Evolutionary conservation across 92 coral and sea anemone species (phyloP).

Genomic region (Actinernus sp.): DNA sequence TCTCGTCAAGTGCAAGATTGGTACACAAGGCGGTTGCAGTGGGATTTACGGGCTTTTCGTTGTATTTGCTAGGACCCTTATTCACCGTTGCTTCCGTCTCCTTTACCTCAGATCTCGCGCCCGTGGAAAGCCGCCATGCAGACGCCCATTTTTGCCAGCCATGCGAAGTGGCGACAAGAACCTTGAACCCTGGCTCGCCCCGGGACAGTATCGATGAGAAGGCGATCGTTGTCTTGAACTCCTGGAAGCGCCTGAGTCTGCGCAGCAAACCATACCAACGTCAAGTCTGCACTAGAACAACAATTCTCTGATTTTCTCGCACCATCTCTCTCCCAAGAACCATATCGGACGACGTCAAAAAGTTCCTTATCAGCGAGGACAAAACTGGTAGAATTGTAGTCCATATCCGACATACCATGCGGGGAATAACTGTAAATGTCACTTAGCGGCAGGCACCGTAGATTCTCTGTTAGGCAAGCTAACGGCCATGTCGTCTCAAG

Average conservation of each 20-base stretch:
- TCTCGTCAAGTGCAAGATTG: background rate
- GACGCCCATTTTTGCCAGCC: conserved; percentile 33
- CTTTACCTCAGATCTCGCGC: background rate
- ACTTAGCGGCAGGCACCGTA: conserved; percentile 22
- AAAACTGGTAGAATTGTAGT: conserved; percentile 6
- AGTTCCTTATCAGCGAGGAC: conserved; percentile 8
- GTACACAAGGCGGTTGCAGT: conserved; percentile 6
- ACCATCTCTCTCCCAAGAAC: conserved; percentile 9
- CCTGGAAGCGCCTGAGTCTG: background rate
- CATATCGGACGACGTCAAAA: conserved; percentile 1
- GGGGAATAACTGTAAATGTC: conserved; percentile 11
- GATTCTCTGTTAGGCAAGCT: conserved; percentile 1
- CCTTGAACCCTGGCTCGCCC: background rate
- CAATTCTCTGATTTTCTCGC: conserved; percentile 24
- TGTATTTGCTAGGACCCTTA: conserved; percentile 6
- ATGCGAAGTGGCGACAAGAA: conserved; percentile 3
- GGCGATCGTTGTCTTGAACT: conserved; percentile 9
- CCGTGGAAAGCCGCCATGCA: background rate
- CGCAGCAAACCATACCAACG: conserved; percentile 35
- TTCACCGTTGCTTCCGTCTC: too few species aligned
- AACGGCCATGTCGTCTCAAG: conserved; percentile 9
- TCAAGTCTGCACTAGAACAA: conserved; percentile 38
- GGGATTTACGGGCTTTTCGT: conserved; percentile 14
- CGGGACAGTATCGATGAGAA: conserved; percentile 17
- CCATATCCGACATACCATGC: conserved; percentile 3